Evolutionary conservation across 2,888 invertebrate species (phyloP), one percentile per base, ranked within the genome.

Genomic region (Mantis religiosa): DNA sequence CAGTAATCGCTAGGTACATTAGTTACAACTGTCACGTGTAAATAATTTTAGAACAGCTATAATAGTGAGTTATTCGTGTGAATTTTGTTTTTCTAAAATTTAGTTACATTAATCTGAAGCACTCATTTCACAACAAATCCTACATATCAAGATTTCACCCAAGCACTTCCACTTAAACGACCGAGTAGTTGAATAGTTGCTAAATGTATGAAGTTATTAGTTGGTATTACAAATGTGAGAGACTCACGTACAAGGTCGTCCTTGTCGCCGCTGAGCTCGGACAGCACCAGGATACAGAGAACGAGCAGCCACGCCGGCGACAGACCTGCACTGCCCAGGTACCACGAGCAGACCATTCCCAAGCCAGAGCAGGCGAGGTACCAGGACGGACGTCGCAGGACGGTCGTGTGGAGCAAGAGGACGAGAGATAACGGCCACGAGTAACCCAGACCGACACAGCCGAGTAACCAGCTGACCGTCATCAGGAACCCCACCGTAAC

Each of bases 251-350:
- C 15, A 25, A 27, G n/a, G 81, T 93, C 91, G 3, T 92, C 91
- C 54, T 93, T 91, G 88, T 92, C 91, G 25, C 92, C 91, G 87
- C 91, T 92, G 88, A 92, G 91, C 82, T 92, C 91, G 7, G 92
- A 92, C 12, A 91, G 92, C 14, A 92, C 92, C 86, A 92, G 89
- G 28, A 92, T 92, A 86, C 93, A 91, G 25, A 93, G 91, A 83
- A 93, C 91, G 71, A 93, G 91, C 28, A 93, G 91, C 93, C 93
- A 93, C 20, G 93, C 93, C 83, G 93, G 88, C 14, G 93, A 93
- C 47, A 92, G 90, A 34, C 93, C 93, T 3, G 92, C 91, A 20
- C 92, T 92, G 20, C 93, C 93, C 82, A 93, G 92, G 89, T 92
- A 90, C 93, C 93, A 93, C 27, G 91, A 89, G 41, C 83, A 88